These are phyloP conservation scores for Hemiprocne comata DNA, from an alignment of 2,113 vertebrate genomes.

Conservation along the genomic window DNA sequence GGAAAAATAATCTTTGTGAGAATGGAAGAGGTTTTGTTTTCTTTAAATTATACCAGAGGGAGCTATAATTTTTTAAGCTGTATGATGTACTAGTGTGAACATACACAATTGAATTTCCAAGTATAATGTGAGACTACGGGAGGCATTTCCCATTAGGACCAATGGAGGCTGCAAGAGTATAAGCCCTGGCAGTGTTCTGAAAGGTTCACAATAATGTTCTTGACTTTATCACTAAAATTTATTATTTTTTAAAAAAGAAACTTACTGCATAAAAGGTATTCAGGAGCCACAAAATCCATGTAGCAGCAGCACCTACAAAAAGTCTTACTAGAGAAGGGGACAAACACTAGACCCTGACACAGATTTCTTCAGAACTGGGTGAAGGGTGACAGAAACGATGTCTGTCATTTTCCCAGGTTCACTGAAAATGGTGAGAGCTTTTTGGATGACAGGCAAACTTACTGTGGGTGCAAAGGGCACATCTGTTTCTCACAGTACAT, in stretches of 20 bases:
- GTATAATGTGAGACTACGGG: not conserved
- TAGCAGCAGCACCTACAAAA: not conserved
- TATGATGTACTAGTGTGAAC: not conserved
- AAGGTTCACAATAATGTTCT: not conserved
- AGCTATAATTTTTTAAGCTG: not conserved
- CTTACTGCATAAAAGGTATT: not conserved
- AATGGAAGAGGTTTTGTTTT: not conserved
- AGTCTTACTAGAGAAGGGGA: not conserved
- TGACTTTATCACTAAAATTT: not conserved
- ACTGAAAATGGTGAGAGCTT: not conserved
- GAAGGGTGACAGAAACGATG: not conserved
- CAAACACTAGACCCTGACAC: not conserved
- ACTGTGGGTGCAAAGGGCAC: not conserved
- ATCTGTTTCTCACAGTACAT: not conserved
- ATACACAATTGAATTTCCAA: not conserved
- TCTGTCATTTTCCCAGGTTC: not conserved
- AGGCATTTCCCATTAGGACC: not conserved
- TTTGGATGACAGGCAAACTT: not conserved
- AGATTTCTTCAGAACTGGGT: not conserved
- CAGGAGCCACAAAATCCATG: not conserved
- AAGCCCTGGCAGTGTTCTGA: not conserved
- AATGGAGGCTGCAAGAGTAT: not conserved
- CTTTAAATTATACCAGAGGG: not conserved
- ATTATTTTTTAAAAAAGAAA: not conserved
- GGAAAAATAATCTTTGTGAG: not conserved